A percentile compares a stretch with the other conserved stretches of the same genome.
These are phyloP conservation scores for Hippoglossus stenolepis DNA, from an alignment of 2,113 vertebrate genomes.

Conservation along the genomic window DNA sequence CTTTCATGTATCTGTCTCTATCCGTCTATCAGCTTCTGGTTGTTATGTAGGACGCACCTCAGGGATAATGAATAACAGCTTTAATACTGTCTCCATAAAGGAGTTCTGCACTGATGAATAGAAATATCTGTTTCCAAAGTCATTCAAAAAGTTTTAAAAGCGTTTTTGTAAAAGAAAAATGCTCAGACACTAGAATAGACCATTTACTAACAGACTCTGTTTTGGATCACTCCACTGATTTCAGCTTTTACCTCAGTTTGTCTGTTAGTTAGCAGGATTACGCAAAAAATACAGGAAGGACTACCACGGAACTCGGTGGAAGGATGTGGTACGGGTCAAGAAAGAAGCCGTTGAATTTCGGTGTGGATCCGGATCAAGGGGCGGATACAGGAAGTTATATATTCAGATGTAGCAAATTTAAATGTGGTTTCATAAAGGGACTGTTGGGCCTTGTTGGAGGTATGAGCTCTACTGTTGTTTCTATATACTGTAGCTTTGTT, in stretches of 20 bases:
- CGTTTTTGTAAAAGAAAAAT: neutral
- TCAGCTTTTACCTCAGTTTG: neutral
- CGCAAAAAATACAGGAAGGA: too few species aligned
- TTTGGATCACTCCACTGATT: neutral
- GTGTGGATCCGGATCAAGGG: too few species aligned
- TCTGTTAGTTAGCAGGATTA: too few species aligned
- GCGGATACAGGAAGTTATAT: too few species aligned
- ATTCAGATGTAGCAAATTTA: neutral
- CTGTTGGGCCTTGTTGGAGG: neutral
- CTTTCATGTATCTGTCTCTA: constrained; percentile 67
- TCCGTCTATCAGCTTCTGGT: constrained; percentile 54
- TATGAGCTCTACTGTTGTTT: neutral
- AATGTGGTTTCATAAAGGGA: neutral
- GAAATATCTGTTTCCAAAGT: constrained; percentile 27
- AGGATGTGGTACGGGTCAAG: too few species aligned
- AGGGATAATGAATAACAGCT: constrained; percentile 48
- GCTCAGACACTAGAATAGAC: neutral
- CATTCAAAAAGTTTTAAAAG: neutral
- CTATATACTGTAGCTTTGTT: constrained; percentile 6
- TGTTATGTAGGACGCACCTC: constrained; percentile 44
- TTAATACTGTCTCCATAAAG: constrained; percentile 26
- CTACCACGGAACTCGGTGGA: too few species aligned
- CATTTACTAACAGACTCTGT: neutral
- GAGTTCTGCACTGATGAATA: constrained; percentile 22
- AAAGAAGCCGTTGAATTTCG: too few species aligned